Evolutionary conservation across 2,888 invertebrate genomes (phyloP).

Genomic region (Lasioglossum marginatum): DNA sequence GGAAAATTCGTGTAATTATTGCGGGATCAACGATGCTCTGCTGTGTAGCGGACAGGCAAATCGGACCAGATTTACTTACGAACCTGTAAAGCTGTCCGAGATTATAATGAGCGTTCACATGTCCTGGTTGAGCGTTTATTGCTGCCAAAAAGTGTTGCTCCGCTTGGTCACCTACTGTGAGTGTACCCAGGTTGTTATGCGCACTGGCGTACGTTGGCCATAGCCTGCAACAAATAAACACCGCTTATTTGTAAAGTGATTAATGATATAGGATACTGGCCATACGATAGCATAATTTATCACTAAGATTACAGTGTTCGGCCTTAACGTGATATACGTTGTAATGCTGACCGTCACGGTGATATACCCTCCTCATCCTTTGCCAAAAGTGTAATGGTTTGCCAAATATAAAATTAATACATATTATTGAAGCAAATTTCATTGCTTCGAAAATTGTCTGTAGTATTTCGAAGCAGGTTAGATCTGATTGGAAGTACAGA

Average conservation of each 20-base stretch:
- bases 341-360: neutral
- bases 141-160: constrained; percentile 92
- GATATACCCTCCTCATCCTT: neutral
- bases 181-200: constrained; percentile 94
- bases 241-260: constrained; percentile 53
- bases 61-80: constrained; percentile 73
- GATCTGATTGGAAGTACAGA: no score
- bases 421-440: neutral
- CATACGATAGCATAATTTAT: constrained; percentile 39
- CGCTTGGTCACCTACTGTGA: constrained; percentile 89
- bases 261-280: constrained; percentile 40
- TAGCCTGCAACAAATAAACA: constrained; percentile 86
- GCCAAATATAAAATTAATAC: neutral
- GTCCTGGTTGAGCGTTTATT: constrained; percentile 90
- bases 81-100: constrained; percentile 93
- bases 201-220: constrained; percentile 95
- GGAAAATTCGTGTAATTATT: neutral
- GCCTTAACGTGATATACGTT: constrained; percentile 5
- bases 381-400: no score
- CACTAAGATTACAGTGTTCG: constrained; percentile 34
- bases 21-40: neutral
- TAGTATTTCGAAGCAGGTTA: no score
- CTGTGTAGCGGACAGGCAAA: neutral
- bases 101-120: constrained; percentile 94
- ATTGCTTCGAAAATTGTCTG: no score